These are phyloP conservation scores for Cataglyphis albicans DNA, from an alignment of 2,888 invertebrate genomes.

Conservation along the genomic window DNA sequence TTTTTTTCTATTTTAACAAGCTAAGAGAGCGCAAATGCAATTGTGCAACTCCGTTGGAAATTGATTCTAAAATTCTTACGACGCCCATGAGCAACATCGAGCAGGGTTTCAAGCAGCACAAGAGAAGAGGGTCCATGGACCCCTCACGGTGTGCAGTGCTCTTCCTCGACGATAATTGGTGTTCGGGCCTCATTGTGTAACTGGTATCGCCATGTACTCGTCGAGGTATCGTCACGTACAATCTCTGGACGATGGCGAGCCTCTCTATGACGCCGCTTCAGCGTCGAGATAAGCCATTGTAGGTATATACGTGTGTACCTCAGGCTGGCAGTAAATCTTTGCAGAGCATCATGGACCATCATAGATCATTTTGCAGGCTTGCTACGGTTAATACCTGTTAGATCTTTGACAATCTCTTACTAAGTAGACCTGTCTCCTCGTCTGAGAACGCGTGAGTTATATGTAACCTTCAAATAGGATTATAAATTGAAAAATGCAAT, in stretches of 20 bases:
- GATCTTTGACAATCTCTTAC: not conserved
- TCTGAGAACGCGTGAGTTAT: not conserved
- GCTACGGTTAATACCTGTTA: not conserved
- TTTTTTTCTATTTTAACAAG: not conserved
- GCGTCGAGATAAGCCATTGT: slow-evolving; percentile 76
- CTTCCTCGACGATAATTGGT: slow-evolving; percentile 80
- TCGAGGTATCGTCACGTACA: slow-evolving; percentile 76
- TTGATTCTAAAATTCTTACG: slow-evolving; percentile 37
- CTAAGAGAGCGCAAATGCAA: not conserved
- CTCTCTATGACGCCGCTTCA: slow-evolving; percentile 77
- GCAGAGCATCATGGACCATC: slow-evolving; percentile 29
- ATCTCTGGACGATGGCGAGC: slow-evolving; percentile 79
- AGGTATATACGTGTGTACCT: slow-evolving; percentile 38
- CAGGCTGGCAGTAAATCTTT: slow-evolving; percentile 39
- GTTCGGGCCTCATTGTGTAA: slow-evolving; percentile 82
- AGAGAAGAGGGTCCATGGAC: slow-evolving; percentile 58
- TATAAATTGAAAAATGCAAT: not conserved
- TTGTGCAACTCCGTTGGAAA: not conserved
- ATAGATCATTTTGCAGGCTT: slow-evolving; percentile 17
- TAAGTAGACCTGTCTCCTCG: not conserved
- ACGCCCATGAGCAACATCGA: slow-evolving; percentile 43
- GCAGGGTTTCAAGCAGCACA: slow-evolving; percentile 60
- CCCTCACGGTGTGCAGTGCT: slow-evolving; percentile 71
- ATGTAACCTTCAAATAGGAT: slow-evolving; percentile 1
- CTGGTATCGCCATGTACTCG: slow-evolving; percentile 79